A percentile compares a stretch with the other conserved stretches of the same genome.
Conservation (phyloP, 1,140 invertebrate species). For the Drosophila ogumai region DNA sequence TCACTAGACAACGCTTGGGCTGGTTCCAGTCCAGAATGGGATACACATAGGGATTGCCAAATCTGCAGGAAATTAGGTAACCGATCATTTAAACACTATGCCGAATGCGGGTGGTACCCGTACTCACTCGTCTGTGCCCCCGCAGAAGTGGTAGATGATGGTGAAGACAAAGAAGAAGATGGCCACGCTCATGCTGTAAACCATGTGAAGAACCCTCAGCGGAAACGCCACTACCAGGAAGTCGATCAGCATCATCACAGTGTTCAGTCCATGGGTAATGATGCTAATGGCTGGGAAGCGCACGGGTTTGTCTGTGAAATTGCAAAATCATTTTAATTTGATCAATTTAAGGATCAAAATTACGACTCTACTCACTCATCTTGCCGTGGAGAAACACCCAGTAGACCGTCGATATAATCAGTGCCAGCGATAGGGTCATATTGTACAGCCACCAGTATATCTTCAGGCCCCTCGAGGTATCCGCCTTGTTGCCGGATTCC, state of each 20-base stretch:
- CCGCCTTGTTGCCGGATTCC: conserved; percentile 59
- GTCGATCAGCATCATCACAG: conserved; percentile 90
- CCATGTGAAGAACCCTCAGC: conserved; percentile 88
- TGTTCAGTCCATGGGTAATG: conserved; percentile 90
- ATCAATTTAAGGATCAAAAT: not conserved
- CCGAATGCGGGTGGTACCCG: conserved; percentile 6
- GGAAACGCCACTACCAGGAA: conserved; percentile 90
- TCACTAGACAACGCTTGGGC: conserved; percentile 85
- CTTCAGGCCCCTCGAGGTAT: conserved; percentile 59
- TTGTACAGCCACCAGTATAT: conserved; percentile 87
- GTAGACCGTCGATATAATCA: conserved; percentile 88
- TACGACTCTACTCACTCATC: conserved; percentile 67
- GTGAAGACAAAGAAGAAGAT: conserved; percentile 89
- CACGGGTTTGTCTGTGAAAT: conserved; percentile 64
- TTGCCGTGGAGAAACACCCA: conserved; percentile 88
- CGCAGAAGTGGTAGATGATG: conserved; percentile 89
- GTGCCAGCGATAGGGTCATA: conserved; percentile 86
- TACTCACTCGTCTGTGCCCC: conserved; percentile 88
- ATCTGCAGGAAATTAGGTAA: conserved; percentile 79
- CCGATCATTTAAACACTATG: not conserved
- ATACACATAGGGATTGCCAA: conserved; percentile 88
- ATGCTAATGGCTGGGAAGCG: conserved; percentile 87
- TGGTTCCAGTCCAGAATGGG: conserved; percentile 89
- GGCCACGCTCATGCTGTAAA: conserved; percentile 88
- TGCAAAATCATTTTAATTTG: not conserved